Percentiles rank a stretch among this genome's conserved stretches.
Conservation (phyloP, 2,797 vertebrate species). For the Myotis pilosus region DNA sequence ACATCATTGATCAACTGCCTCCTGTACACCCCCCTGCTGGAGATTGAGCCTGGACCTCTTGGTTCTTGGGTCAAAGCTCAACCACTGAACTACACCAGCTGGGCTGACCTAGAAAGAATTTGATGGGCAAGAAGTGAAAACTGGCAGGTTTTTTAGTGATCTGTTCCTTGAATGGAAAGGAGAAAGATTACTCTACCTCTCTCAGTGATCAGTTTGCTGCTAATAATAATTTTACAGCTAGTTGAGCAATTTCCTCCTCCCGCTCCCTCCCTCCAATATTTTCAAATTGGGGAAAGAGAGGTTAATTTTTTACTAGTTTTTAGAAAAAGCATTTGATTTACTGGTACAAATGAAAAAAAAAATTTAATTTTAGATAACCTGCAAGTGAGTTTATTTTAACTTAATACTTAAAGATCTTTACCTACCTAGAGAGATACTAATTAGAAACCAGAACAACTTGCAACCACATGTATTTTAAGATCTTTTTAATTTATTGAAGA, state of each 20-base stretch:
- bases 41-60: no score
- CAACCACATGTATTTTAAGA: not conserved
- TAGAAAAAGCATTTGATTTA: constrained; percentile 42
- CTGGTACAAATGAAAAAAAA: not conserved
- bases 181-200: not conserved
- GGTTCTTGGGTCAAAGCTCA: no score
- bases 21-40: no score
- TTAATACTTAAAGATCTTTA: not conserved
- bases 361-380: not conserved
- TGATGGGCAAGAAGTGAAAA: not conserved
- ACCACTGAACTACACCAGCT: no score
- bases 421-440: not conserved
- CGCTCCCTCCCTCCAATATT: not conserved
- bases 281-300: constrained; percentile 5
- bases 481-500: not conserved
- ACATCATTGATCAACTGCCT: no score
- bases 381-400: not conserved
- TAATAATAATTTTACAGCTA: constrained; percentile 3
- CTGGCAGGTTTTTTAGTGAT: not conserved
- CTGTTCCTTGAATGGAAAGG: constrained; percentile 2
- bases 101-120: constrained; percentile 41
- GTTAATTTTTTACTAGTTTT: constrained; percentile 16
- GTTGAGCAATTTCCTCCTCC: not conserved
- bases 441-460: not conserved
- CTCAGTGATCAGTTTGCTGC: not conserved